Percentiles rank a stretch among this genome's conserved stretches.
Conservation (phyloP, 2,888 invertebrate species). For the Ptychoptera albimana region DNA sequence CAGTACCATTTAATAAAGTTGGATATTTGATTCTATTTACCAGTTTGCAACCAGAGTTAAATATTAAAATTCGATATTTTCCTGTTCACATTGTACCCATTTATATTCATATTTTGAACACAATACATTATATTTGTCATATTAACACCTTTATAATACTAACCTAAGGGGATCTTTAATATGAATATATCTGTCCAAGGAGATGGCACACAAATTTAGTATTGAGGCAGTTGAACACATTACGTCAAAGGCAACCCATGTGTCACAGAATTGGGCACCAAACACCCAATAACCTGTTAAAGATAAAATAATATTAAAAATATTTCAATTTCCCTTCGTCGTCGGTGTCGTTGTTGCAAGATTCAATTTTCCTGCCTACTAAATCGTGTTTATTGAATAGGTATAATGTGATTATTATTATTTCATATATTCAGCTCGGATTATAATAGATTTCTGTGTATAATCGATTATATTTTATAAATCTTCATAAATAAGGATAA, state of each 20-base stretch:
- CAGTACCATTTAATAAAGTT: background rate
- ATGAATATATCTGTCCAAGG: slow-evolving; percentile 87
- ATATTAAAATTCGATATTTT: background rate
- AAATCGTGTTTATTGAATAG: too few species aligned
- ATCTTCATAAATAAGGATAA: too few species aligned
- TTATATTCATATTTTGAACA: background rate
- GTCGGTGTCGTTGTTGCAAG: too few species aligned
- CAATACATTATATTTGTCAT: background rate
- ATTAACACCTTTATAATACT: slow-evolving; percentile 17
- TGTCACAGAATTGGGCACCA: slow-evolving; percentile 89
- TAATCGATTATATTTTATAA: too few species aligned
- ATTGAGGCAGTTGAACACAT: slow-evolving; percentile 99
- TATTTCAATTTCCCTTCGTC: background rate
- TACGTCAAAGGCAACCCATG: slow-evolving; percentile 98
- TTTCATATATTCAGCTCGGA: too few species aligned
- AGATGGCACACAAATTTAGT: slow-evolving; percentile 94
- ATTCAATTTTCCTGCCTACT: too few species aligned
- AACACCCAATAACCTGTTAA: slow-evolving; percentile 74
- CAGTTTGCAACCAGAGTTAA: background rate
- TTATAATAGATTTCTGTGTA: too few species aligned
- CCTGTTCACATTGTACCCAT: background rate
- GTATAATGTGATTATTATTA: too few species aligned
- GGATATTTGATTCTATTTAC: background rate
- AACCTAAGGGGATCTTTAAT: slow-evolving; percentile 83
- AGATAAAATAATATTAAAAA: slow-evolving; percentile 1